Evolutionary conservation across 2,888 invertebrate genomes (phyloP).

Genomic region (Trissolcus brochymenae): DNA sequence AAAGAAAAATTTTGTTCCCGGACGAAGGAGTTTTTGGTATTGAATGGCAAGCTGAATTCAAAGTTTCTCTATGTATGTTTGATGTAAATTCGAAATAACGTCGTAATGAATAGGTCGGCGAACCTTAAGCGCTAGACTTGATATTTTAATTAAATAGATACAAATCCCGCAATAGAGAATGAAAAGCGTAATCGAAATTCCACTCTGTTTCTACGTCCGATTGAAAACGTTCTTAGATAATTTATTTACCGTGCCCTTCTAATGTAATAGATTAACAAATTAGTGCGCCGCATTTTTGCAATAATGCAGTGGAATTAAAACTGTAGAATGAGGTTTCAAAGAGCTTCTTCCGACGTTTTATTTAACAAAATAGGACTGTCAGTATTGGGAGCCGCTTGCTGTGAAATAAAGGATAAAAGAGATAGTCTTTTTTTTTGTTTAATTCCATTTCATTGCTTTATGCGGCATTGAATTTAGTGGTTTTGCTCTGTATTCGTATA

Average conservation of each 20-base stretch:
- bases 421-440: too few species aligned
- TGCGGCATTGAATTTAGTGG: too few species aligned
- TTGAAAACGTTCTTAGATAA: conserved; percentile 3
- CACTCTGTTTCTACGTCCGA: conserved; percentile 1
- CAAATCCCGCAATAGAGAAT: background rate
- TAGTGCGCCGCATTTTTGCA: conserved; percentile 1
- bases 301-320: background rate
- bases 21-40: conserved; percentile 28
- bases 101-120: conserved; percentile 23
- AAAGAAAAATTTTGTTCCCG: conserved; percentile 28
- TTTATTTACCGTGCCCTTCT: conserved; percentile 1
- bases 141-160: conserved; percentile 24
- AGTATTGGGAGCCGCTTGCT: background rate
- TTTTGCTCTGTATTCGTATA: too few species aligned
- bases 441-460: too few species aligned
- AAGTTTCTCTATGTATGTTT: conserved; percentile 9
- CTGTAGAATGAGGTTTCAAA: background rate
- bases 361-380: background rate
- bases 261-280: conserved; percentile 9
- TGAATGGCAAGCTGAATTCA: conserved; percentile 20
- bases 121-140: conserved; percentile 15
- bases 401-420: too few species aligned
- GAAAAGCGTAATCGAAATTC: conserved; percentile 14
- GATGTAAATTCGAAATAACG: conserved; percentile 32
- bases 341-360: background rate